These are phyloP conservation scores for Arnoldichthys spilopterus DNA, from an alignment of 2,797 vertebrate genomes.

Conservation along the genomic window DNA sequence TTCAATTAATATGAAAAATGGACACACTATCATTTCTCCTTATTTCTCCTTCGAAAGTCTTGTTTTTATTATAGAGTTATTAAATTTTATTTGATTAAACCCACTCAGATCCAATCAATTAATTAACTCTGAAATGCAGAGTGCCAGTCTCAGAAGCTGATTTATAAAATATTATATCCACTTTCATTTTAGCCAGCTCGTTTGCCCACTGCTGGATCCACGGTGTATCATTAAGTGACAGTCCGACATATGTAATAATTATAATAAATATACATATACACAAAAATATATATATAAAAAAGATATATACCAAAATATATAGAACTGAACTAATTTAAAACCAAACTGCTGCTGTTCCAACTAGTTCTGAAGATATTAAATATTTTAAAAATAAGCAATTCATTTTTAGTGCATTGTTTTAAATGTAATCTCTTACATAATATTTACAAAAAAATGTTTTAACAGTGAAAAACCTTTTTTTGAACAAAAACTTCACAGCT, in stretches of 20 bases:
- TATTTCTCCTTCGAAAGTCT: slow-evolving; percentile 78
- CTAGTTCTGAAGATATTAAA: too few species aligned
- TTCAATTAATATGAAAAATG: slow-evolving; percentile 87
- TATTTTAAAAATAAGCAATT: too few species aligned
- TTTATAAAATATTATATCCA: slow-evolving; percentile 80
- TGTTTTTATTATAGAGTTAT: slow-evolving; percentile 84
- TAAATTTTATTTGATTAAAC: slow-evolving; percentile 88
- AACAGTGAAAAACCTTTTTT: too few species aligned
- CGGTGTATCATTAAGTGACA: slow-evolving; percentile 48
- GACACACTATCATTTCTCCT: slow-evolving; percentile 82
- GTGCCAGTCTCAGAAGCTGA: slow-evolving; percentile 79
- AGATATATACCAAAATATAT: too few species aligned
- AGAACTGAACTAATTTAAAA: too few species aligned
- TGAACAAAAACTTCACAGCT: too few species aligned
- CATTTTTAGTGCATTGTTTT: too few species aligned
- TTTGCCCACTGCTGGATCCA: slow-evolving; percentile 54
- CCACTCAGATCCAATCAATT: slow-evolving; percentile 86
- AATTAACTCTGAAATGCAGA: slow-evolving; percentile 84
- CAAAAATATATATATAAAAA: too few species aligned
- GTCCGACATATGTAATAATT: slow-evolving; percentile 1
- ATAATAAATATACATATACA: neutral
- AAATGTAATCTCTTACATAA: too few species aligned
- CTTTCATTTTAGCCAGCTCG: slow-evolving; percentile 76
- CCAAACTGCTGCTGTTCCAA: too few species aligned
- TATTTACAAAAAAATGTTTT: too few species aligned